Evolutionary conservation across 1,140 invertebrate species (phyloP), one percentile per base, ranked within the genome.

Genomic region (Cotesia glomerata): DNA sequence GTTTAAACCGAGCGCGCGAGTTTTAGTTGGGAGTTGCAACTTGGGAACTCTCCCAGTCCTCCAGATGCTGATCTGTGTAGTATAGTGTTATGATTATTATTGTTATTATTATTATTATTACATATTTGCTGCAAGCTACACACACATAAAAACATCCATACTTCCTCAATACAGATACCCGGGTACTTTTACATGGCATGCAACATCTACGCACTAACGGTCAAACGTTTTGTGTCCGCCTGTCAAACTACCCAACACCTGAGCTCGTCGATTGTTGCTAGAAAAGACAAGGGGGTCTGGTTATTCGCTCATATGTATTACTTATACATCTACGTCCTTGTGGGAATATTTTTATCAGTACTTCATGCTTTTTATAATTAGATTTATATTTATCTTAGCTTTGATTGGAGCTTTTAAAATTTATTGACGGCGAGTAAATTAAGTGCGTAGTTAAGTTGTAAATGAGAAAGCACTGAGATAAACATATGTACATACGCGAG

Each of bases 201-300:
- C 59, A 13, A 67, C 63, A 73, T 72, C 74, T 73, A 73, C 63
- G 26, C 26, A 35, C 64, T 74, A 74, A 76, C 74, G 73, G 76
- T 77, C 76, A 74, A 73, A n/a, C 74, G 73, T 76, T 77, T 77
- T 79, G 78, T 79, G 72, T 69, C 73, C 45, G 45, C 75, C 76
- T 58, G 77, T 77, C 79, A 75, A 77, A 79, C 79, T 63, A 79
- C 75, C 76, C 72, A 75, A 76, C 79, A 80, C 74, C 76, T 77
- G 77, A 79, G 72, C 72, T 59, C n/a, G 26, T 65, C 35, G 35
- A 65, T 72, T 66, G 51, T 58, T 16, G 18, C 56, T 16, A 52
- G 16, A 26, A 8, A 58, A 58, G 18, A 58, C 18, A 18, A 26
- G 16, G 56, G 8, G 52, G 16, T 26, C n/a, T 18, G 16, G 16